phyloP scores from a whole-genome alignment of 2,797 vertebrate genomes.

The Pristis pectinata region DNA sequence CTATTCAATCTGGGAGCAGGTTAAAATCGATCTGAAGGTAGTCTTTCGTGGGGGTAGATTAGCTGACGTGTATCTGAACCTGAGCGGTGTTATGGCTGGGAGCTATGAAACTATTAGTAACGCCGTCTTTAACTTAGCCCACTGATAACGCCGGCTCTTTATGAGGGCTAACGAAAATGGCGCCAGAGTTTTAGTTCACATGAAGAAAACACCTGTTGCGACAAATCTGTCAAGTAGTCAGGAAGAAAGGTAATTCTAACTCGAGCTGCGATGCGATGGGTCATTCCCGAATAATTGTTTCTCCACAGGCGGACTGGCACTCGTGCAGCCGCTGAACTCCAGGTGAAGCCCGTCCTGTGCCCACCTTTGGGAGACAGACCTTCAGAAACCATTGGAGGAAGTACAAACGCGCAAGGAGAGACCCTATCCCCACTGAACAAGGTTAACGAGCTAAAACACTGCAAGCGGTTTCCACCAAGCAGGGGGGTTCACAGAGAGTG shows the following conservation, averaged over 20 bases:
- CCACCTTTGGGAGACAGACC: conserved; percentile 39
- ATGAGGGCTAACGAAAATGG: background rate
- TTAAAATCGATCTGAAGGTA: background rate
- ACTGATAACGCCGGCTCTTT: background rate
- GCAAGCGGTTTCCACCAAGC: background rate
- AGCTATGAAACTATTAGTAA: conserved; percentile 31
- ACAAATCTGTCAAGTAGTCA: background rate
- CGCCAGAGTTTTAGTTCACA: conserved; percentile 20
- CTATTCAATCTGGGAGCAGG: background rate
- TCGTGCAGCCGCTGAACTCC: background rate
- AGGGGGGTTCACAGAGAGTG: background rate
- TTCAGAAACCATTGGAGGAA: background rate
- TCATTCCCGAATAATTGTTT: background rate
- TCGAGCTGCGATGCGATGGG: background rate
- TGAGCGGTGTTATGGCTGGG: background rate
- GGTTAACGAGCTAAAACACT: background rate
- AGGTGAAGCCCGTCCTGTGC: background rate
- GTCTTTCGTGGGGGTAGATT: background rate
- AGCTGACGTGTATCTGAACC: background rate
- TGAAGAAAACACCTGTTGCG: background rate
- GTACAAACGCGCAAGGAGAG: background rate
- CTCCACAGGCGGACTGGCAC: conserved; percentile 36
- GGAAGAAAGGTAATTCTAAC: background rate
- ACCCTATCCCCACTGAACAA: background rate
- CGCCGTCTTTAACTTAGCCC: conserved; percentile 39